phyloP scores from a whole-genome alignment of 2,888 invertebrate species.

The Dryocosmus kuriphilus region DNA sequence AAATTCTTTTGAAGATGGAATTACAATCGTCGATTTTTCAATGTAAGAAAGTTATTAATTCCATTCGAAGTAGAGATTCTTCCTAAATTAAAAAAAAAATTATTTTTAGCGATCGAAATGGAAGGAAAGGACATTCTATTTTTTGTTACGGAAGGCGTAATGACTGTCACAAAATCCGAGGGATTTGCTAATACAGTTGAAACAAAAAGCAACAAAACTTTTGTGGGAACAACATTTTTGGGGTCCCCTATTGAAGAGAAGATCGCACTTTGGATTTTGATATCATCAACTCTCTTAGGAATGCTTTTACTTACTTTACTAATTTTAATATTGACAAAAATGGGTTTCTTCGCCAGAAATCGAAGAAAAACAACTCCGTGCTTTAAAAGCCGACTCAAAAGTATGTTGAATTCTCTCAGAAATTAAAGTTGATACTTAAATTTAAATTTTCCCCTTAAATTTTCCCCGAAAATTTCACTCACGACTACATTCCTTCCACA shows the following conservation, averaged over 20 bases:
- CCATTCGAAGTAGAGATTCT: background rate
- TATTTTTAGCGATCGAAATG: constrained; percentile 51
- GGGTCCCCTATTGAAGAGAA: constrained; percentile 65
- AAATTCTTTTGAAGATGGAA: constrained; percentile 71
- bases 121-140: constrained; percentile 73
- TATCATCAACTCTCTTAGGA: constrained; percentile 68
- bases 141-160: constrained; percentile 68
- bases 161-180: constrained; percentile 65
- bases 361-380: constrained; percentile 16
- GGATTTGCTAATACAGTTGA: constrained; percentile 63
- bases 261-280: constrained; percentile 68
- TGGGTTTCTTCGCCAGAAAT: constrained; percentile 70
- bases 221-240: constrained; percentile 74
- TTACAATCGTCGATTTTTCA: constrained; percentile 69
- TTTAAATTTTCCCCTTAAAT: background rate
- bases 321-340: constrained; percentile 63
- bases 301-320: constrained; percentile 65
- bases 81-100: constrained; percentile 16
- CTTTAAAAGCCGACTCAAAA: constrained; percentile 22
- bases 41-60: constrained; percentile 61
- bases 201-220: constrained; percentile 56
- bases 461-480: background rate
- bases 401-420: background rate
- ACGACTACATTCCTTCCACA: constrained; percentile 42
- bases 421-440: background rate